Percentiles rank a stretch among this genome's conserved stretches.
These are phyloP conservation scores for Atta texana DNA, from an alignment of 1,140 invertebrate genomes.

Conservation along the genomic window DNA sequence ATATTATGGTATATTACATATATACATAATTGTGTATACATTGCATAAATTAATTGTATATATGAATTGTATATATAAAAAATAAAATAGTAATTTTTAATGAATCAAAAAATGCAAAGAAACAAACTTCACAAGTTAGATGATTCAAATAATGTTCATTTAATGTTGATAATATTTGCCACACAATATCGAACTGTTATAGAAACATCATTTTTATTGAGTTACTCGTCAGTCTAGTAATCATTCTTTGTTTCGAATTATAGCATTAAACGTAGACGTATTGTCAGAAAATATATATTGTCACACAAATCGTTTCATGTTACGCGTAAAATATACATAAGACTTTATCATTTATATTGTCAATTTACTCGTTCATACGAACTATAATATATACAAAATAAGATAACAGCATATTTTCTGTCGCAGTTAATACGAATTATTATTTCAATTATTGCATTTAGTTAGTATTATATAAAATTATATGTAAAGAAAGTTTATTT, in stretches of 20 bases:
- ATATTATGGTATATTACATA: background rate
- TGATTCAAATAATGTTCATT: conserved; percentile 10
- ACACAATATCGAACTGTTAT: background rate
- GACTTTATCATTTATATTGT: background rate
- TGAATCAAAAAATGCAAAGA: background rate
- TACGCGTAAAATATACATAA: background rate
- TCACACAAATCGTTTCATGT: background rate
- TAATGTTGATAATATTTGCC: background rate
- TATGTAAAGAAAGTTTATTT: no score
- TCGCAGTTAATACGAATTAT: background rate
- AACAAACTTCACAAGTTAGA: background rate
- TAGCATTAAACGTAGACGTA: background rate
- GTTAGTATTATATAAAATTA: background rate
- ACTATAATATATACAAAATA: background rate
- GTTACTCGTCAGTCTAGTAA: conserved; percentile 26
- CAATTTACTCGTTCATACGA: background rate
- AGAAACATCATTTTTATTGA: background rate
- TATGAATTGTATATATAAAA: no score
- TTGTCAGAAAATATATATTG: background rate
- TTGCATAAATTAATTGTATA: background rate
- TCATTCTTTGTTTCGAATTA: background rate
- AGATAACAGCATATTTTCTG: background rate
- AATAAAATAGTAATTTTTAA: background rate
- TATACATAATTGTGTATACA: background rate
- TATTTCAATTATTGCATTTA: background rate